These are phyloP conservation scores for Linurgus olivaceus DNA, from an alignment of 2,797 vertebrate genomes.

Conservation along the genomic window DNA sequence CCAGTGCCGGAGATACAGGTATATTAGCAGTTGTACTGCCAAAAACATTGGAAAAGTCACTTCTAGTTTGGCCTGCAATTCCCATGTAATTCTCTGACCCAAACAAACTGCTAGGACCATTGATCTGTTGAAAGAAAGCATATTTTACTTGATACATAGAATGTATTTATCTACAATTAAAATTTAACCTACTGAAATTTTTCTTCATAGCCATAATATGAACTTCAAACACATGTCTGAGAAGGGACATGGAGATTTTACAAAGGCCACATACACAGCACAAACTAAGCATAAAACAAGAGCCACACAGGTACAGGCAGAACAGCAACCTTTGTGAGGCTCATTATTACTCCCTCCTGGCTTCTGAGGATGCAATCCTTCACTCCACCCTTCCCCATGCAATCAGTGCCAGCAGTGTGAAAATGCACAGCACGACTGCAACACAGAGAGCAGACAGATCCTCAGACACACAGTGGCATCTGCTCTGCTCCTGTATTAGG, in stretches of 20 bases:
- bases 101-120: constrained; percentile 80
- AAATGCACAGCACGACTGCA: not conserved
- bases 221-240: not conserved
- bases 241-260: not conserved
- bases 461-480: not conserved
- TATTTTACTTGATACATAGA: not conserved
- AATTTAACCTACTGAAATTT: not conserved
- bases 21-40: constrained; percentile 69
- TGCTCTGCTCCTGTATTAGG: not conserved
- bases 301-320: not conserved
- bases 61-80: constrained; percentile 81
- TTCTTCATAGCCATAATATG: not conserved
- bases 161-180: not conserved
- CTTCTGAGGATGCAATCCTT: not conserved
- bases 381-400: not conserved
- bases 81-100: constrained; percentile 80
- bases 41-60: constrained; percentile 76
- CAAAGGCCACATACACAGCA: not conserved
- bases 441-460: not conserved
- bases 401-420: not conserved
- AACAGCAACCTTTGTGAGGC: not conserved
- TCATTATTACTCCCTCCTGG: not conserved
- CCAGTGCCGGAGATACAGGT: constrained; percentile 35
- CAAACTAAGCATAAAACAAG: not conserved
- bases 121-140: constrained; percentile 77